Evolutionary conservation across 30 jellyfish, hydroid and myxozoan genomes (phyloP).

Genomic region (Aurelia aurita complex sp. Pacific): DNA sequence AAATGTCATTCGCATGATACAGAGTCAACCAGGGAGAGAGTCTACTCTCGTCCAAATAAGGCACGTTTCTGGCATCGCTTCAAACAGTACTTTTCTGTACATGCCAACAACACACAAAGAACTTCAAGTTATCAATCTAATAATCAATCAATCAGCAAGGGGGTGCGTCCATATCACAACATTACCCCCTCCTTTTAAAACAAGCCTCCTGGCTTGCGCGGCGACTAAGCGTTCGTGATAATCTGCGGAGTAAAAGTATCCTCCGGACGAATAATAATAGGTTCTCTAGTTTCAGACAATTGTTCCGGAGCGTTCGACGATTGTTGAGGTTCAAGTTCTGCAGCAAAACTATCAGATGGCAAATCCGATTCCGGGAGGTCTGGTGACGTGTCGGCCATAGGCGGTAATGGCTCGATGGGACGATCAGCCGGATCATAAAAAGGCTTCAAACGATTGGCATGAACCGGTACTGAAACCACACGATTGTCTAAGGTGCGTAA

Average conservation of each 20-base stretch:
- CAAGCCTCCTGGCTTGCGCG: constrained; percentile 31
- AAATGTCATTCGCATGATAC: too few relatives aligned
- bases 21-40: too few relatives aligned
- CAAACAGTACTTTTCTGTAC: too few relatives aligned
- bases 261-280: constrained; percentile 15
- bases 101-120: too few relatives aligned
- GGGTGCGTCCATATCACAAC: not conserved
- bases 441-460: too few relatives aligned
- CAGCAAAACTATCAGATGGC: not conserved
- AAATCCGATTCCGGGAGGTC: constrained; percentile 10
- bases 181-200: constrained; percentile 24
- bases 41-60: too few relatives aligned
- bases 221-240: too few relatives aligned
- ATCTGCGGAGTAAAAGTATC: too few relatives aligned
- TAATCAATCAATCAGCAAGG: too few relatives aligned
- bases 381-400: not conserved
- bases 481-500: constrained; percentile 28
- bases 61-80: too few relatives aligned
- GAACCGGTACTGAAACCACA: not conserved
- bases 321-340: not conserved
- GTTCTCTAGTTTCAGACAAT: constrained; percentile 1
- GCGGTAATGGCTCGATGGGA: not conserved
- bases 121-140: too few relatives aligned
- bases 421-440: too few relatives aligned
- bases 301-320: not conserved